phyloP scores from a whole-genome alignment of 2,888 invertebrate species.

The Drosophila vallismaia region DNA sequence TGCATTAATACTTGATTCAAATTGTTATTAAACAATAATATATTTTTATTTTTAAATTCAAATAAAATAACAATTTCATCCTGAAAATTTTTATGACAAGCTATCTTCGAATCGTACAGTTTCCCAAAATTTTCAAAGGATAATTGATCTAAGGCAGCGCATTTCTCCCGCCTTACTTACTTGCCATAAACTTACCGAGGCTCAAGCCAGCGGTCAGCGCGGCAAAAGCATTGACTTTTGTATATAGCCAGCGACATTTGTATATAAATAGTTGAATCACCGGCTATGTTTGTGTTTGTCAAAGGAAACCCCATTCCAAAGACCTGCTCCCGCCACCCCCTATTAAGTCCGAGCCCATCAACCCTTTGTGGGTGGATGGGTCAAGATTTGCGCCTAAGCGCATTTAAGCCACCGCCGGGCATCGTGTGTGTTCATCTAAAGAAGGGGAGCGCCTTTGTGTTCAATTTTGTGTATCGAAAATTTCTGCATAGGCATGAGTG shows the following conservation, averaged over 20 bases:
- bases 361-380: constrained; percentile 47
- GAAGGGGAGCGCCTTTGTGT: constrained; percentile 54
- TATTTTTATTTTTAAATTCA: too few relatives aligned
- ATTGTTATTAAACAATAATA: too few relatives aligned
- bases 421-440: constrained; percentile 48
- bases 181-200: constrained; percentile 25
- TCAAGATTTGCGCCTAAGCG: constrained; percentile 78
- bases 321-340: constrained; percentile 8
- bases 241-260: constrained; percentile 75
- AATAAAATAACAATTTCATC: too few relatives aligned
- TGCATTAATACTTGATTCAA: too few relatives aligned
- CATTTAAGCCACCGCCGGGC: constrained; percentile 76
- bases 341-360: constrained; percentile 17
- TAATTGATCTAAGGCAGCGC: neutral
- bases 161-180: neutral
- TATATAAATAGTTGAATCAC: constrained; percentile 69
- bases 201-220: constrained; percentile 42
- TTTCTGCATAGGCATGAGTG: constrained; percentile 1
- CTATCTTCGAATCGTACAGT: too few relatives aligned
- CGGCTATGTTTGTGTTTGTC: constrained; percentile 52
- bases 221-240: constrained; percentile 77
- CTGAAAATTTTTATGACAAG: neutral
- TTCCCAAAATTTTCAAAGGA: neutral
- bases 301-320: constrained; percentile 50
- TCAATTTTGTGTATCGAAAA: constrained; percentile 64